These are phyloP conservation scores for Oncorhynchus tshawytscha DNA, from an alignment of 2,113 vertebrate genomes.

Conservation along the genomic window DNA sequence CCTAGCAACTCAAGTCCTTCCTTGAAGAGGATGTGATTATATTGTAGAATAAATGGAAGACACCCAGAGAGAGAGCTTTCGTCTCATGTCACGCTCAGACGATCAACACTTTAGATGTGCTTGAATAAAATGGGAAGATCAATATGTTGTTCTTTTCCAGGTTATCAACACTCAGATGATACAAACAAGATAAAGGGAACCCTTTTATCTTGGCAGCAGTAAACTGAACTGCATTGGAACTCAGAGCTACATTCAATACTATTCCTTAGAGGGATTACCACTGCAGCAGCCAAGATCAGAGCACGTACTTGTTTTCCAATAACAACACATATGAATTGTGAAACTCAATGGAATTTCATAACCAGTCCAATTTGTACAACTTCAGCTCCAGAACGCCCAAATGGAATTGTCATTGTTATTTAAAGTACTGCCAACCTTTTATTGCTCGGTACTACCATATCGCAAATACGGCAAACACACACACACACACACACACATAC, in stretches of 20 bases:
- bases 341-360: not conserved
- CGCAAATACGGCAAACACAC: not conserved
- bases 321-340: not conserved
- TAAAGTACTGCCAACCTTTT: not conserved
- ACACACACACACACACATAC: not conserved
- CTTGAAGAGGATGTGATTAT: slow-evolving; percentile 34
- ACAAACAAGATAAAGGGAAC: slow-evolving; percentile 27
- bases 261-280: too few relatives aligned
- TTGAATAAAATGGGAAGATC: slow-evolving; percentile 55
- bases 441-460: not conserved
- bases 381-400: not conserved
- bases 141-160: slow-evolving; percentile 34
- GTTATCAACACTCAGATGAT: slow-evolving; percentile 15
- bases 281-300: not conserved
- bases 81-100: slow-evolving; percentile 42
- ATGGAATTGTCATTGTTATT: not conserved
- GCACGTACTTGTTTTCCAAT: not conserved
- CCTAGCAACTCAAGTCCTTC: not conserved
- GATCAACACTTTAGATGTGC: slow-evolving; percentile 39
- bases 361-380: not conserved
- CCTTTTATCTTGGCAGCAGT: not conserved
- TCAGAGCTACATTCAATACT: not conserved
- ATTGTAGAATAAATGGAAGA: slow-evolving; percentile 48
- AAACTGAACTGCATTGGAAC: slow-evolving; percentile 3
- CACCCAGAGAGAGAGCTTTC: slow-evolving; percentile 24